Percentiles rank a stretch among this genome's conserved stretches.
phyloP scores from a whole-genome alignment of 2,797 vertebrate genomes.

The Rachycentron canadum region DNA sequence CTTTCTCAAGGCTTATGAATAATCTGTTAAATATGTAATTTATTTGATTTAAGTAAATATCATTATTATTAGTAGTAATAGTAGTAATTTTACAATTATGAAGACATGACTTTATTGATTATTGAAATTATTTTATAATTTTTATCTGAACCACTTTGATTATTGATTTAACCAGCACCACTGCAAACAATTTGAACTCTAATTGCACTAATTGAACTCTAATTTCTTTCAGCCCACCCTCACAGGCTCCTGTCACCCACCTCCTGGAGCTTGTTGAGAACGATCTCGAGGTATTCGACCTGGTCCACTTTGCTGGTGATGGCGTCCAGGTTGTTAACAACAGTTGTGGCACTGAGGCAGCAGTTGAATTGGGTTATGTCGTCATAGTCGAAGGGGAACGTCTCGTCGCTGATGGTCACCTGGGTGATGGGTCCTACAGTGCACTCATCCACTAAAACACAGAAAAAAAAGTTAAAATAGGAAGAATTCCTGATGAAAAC shows the following conservation, averaged over 20 bases:
- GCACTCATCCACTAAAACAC: slow-evolving; percentile 63
- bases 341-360: slow-evolving; percentile 71
- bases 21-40: not conserved
- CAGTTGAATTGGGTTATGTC: slow-evolving; percentile 74
- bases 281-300: slow-evolving; percentile 59
- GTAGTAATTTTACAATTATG: no score
- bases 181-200: no score
- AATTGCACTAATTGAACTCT: no score
- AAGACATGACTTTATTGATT: no score
- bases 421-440: slow-evolving; percentile 70
- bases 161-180: no score
- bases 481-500: not conserved
- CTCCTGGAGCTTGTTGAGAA: slow-evolving; percentile 81
- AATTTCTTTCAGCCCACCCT: not conserved
- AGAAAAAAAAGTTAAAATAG: not conserved
- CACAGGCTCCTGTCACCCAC: slow-evolving; percentile 49
- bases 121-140: no score
- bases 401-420: slow-evolving; percentile 62
- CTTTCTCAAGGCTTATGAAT: no score
- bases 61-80: no score
- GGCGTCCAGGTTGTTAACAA: slow-evolving; percentile 76
- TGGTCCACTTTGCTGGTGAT: slow-evolving; percentile 70
- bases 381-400: slow-evolving; percentile 81
- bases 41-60: no score
- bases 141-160: no score